These are phyloP conservation scores for Bembecia ichneumoniformis DNA, from an alignment of 2,888 invertebrate species.

Conservation along the genomic window DNA sequence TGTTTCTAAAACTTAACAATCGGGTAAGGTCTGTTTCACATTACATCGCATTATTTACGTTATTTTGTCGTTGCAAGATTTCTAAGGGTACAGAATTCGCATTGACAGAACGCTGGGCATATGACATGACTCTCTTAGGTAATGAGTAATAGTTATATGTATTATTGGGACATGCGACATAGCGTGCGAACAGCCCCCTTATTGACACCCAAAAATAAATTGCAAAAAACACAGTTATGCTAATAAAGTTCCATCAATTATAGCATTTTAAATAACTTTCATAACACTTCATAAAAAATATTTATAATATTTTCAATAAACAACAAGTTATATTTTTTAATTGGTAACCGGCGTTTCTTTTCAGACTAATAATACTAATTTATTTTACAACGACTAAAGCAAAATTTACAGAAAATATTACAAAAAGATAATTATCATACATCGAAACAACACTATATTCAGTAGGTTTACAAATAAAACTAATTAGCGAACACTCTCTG, in stretches of 20 bases:
- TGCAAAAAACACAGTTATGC: slow-evolving; percentile 50
- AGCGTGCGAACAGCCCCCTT: slow-evolving; percentile 2
- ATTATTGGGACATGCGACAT: no score
- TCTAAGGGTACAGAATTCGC: no score
- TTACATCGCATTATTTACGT: slow-evolving; percentile 6
- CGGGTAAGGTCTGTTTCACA: slow-evolving; percentile 10
- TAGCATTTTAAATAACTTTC: slow-evolving; percentile 52
- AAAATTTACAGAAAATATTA: slow-evolving; percentile 58
- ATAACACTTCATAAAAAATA: slow-evolving; percentile 63
- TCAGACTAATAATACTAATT: slow-evolving; percentile 70
- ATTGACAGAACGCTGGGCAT: no score
- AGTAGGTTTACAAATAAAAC: slow-evolving; percentile 29
- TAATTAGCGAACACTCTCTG: slow-evolving; percentile 63
- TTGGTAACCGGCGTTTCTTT: slow-evolving; percentile 72
- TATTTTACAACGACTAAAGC: slow-evolving; percentile 62
- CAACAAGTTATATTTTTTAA: slow-evolving; percentile 68
- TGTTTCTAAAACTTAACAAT: slow-evolving; percentile 64
- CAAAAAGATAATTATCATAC: slow-evolving; percentile 43
- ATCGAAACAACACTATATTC: slow-evolving; percentile 41
- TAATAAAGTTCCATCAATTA: slow-evolving; percentile 44
- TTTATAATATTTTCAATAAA: slow-evolving; percentile 68
- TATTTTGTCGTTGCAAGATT: no score
- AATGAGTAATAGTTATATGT: no score
- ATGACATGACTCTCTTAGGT: no score
- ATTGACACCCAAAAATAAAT: slow-evolving; percentile 44